These are phyloP conservation scores for Drosophila atroscutellata DNA, from an alignment of 2,888 invertebrate genomes.

Conservation along the genomic window DNA sequence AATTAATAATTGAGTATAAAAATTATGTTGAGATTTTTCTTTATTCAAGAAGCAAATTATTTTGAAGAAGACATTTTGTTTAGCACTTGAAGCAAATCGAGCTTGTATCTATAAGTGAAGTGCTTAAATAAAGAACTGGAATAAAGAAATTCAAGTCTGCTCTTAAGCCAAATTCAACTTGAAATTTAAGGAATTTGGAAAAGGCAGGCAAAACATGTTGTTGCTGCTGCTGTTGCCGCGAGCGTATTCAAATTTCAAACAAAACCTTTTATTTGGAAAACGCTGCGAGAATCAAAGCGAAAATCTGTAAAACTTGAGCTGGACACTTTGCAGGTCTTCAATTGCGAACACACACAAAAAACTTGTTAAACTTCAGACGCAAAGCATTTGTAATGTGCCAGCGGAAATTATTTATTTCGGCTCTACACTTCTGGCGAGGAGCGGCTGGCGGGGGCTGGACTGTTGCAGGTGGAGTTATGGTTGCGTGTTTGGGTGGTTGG, in stretches of 20 bases:
- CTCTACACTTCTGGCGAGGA: slow-evolving; percentile 57
- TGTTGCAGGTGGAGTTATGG: background rate
- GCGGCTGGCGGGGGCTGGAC: slow-evolving; percentile 43
- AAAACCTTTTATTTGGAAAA: slow-evolving; percentile 2
- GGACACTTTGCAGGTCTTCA: slow-evolving; percentile 33
- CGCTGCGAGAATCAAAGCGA: slow-evolving; percentile 46
- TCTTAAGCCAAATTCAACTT: background rate
- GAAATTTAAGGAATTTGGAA: background rate
- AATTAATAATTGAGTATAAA: background rate
- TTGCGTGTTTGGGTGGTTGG: background rate
- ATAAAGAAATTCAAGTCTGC: background rate
- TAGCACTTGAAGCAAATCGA: background rate
- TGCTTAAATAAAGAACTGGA: background rate
- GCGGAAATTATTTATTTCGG: slow-evolving; percentile 73
- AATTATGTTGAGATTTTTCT: accelerated
- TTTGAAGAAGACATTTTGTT: background rate
- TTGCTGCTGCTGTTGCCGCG: background rate
- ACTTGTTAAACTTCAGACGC: slow-evolving; percentile 70
- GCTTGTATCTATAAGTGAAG: background rate
- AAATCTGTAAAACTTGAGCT: slow-evolving; percentile 51
- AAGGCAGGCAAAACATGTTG: no score
- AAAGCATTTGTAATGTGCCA: slow-evolving; percentile 79
- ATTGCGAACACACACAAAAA: slow-evolving; percentile 21
- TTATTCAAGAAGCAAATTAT: background rate
- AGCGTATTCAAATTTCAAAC: background rate